Percentiles rank a stretch among this genome's conserved stretches.
Evolutionary conservation across 1,140 invertebrate genomes (phyloP).

Genomic region (Drosophila seguyi): DNA sequence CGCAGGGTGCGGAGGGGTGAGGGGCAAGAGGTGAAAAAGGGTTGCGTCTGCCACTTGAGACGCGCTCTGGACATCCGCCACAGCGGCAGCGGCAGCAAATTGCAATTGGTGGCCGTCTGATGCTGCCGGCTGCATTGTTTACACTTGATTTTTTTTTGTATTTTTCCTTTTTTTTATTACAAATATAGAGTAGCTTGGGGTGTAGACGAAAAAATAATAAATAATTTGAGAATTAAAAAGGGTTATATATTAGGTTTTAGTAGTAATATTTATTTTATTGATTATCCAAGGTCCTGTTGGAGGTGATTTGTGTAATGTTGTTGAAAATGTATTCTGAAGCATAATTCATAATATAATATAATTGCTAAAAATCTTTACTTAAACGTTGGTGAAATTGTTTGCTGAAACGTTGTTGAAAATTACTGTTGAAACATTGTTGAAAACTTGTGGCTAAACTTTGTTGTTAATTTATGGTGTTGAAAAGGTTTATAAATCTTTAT

Average conservation of each 20-base stretch:
- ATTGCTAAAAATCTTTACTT: too few relatives aligned
- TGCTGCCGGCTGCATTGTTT: conserved; percentile 65
- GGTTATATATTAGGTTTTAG: too few relatives aligned
- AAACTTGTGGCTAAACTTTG: background rate
- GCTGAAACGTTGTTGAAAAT: background rate
- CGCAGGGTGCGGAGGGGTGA: conserved; percentile 1
- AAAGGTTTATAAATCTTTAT: background rate
- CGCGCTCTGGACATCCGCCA: conserved; percentile 50
- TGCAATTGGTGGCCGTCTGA: conserved; percentile 69
- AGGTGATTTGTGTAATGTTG: background rate
- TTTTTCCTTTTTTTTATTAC: conserved; percentile 1
- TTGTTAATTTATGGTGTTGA: background rate
- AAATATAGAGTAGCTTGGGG: background rate
- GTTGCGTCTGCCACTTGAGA: conserved; percentile 73
- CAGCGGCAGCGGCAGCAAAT: conserved; percentile 70
- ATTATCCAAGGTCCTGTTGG: background rate
- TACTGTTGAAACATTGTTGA: background rate
- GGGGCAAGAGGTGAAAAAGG: conserved; percentile 25
- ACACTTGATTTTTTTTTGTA: conserved; percentile 36
- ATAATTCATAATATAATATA: too few relatives aligned
- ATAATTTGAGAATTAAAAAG: too few relatives aligned
- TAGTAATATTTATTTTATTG: too few relatives aligned
- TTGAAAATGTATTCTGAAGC: background rate
- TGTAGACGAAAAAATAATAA: background rate
- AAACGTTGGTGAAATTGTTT: background rate